These are phyloP conservation scores for Columba janthina DNA, from an alignment of 2,113 vertebrate species.

Conservation along the genomic window DNA sequence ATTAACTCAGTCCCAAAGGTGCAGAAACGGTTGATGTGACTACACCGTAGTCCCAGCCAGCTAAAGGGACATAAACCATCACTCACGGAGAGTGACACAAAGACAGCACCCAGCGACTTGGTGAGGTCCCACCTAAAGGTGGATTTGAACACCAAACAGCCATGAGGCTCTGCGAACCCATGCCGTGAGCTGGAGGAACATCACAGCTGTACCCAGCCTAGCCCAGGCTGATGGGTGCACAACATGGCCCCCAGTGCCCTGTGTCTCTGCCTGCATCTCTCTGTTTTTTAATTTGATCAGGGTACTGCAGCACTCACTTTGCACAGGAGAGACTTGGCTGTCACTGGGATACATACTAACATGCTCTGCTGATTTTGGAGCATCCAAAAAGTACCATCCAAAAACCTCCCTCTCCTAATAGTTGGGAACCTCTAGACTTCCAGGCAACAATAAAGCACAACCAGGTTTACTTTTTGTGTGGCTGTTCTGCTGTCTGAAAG, in stretches of 20 bases:
- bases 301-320: background rate
- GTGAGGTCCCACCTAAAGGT: accelerated
- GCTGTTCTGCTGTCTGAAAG: background rate
- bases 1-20: background rate
- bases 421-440: background rate
- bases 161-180: background rate
- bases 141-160: accelerated
- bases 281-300: background rate
- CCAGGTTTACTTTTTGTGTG: background rate
- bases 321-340: background rate
- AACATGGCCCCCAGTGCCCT: accelerated
- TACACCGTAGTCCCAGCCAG: background rate
- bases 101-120: background rate
- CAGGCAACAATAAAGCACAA: background rate
- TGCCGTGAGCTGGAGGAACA: background rate
- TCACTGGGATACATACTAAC: background rate
- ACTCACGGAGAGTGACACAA: background rate
- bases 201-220: background rate
- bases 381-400: background rate
- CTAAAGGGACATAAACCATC: background rate
- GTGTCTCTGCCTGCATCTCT: background rate
- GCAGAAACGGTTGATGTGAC: background rate
- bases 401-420: background rate
- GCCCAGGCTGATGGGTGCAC: background rate
- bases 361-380: background rate